A percentile compares a stretch with the other conserved stretches of the same genome.
Evolutionary conservation across 2,113 vertebrate species (phyloP).

Genomic region (Beaufortia kweichowensis): DNA sequence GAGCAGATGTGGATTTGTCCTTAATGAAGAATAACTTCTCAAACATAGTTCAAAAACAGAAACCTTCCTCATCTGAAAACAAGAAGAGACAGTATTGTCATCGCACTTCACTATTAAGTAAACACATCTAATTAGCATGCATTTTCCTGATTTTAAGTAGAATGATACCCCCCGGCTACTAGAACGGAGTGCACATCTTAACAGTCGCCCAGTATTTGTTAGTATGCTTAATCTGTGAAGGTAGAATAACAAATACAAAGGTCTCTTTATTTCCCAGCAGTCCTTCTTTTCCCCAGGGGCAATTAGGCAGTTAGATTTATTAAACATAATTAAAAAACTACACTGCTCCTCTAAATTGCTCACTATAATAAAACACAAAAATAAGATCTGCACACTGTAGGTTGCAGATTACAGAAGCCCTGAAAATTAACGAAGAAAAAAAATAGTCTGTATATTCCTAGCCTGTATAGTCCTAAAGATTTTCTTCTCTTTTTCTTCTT

Average conservation of each 20-base stretch:
- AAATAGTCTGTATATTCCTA: too few species aligned
- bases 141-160: conserved; percentile 72
- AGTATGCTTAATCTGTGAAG: conserved; percentile 72
- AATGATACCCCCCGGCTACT: conserved; percentile 65
- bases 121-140: conserved; percentile 73
- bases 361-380: conserved; percentile 73
- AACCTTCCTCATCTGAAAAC: conserved; percentile 18
- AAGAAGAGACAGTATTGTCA: conserved; percentile 56
- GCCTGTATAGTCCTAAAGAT: too few species aligned
- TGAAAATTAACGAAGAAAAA: too few species aligned
- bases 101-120: conserved; percentile 68
- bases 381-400: conserved; percentile 56
- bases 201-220: conserved; percentile 67
- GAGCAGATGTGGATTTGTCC: conserved; percentile 13
- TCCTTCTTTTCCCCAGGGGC: conserved; percentile 72
- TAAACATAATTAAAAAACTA: conserved; percentile 79
- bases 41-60: conserved; percentile 20
- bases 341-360: conserved; percentile 72
- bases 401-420: conserved; percentile 48
- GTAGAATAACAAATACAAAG: conserved; percentile 79
- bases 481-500: too few species aligned
- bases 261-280: conserved; percentile 70
- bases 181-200: conserved; percentile 63
- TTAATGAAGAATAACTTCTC: conserved; percentile 22
- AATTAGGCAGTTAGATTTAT: conserved; percentile 77